Evolutionary conservation across 1,140 invertebrate genomes (phyloP), one percentile per base, ranked within the genome.

Genomic region (Rhagoletis pomonella): DNA sequence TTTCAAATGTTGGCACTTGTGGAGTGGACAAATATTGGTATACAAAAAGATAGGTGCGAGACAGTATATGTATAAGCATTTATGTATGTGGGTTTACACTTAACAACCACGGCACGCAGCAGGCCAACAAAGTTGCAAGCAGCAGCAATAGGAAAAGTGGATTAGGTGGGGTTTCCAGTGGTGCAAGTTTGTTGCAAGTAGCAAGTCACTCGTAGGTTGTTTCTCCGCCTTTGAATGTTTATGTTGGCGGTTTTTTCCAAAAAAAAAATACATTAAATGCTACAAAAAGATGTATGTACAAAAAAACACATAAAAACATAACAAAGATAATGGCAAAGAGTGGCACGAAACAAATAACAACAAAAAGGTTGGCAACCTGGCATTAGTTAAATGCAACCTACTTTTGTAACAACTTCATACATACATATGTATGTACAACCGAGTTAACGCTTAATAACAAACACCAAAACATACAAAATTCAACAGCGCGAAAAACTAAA

Each of bases 361-460:
- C 44, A 81, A 81, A 50, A 58, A 55, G 47, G 19, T 58, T 55
- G n/a, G 17, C 47, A 73, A 44, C 67, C 42, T n/a, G 67, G 67
- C 14, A 73, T 73, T 73, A 55, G 73, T 81, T 81, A 81, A 58
- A 58, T 81, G 73, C 73, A 81, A 81, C 73, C 73, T 81, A 81
- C 73, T 81, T 81, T 81, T 50, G 47, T 17, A 1, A n/a, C 73
- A 58, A 81, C 10, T 14, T n/a, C 29, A 29, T 0, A 44, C 1
- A 44, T 44, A 69, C 67, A 47, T 5, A 62, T 14, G 17, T 29
- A 29, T 29, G 29, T 29, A 29, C 29, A 29, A 29, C 29, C 29
- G 1, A 0, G 29, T 29, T 29, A 62, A 62, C 4, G 60, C 60
- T 62, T 44, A 69, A 69, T 7, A 3, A 12, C 73, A 81, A 42